Base-by-base conservation (phyloP, 2,888 invertebrate species). In the Himalopsyche anomala region DNA sequence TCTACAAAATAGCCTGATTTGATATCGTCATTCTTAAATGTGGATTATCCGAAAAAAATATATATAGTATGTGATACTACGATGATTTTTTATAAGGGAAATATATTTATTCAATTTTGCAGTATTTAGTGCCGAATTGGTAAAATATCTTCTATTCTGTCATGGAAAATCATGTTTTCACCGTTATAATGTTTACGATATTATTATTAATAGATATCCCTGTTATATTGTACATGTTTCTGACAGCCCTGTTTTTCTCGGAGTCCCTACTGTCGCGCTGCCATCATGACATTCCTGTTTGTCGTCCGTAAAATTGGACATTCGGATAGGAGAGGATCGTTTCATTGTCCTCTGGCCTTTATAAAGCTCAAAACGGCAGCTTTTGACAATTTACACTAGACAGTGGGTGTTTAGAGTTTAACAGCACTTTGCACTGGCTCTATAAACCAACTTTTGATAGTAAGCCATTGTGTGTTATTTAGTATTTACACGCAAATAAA, bases 231-330 rank as follows among this genome's bases (percentile, higher is more conserved):
- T 28, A 28, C 28, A 28, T 2, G 12, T 51, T 51, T 51, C 5
- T 74, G 74, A 74, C 74, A 74, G 36, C 74, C 74, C 74, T 74
- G 38, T 74, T 74, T 74, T 74, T 28, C 51, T 28, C 15, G 12
- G 28, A 69, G 74, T 74, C 38, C 4, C 74, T 74, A 38, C 38
- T 5, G 74, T 81, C 40, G 80, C 55, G 42, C 56, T n/a, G 45
- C 80, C 51, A 55, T 56, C 54, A 83, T 55, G 74, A 85, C 80
- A 87, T 88, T 88, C 83, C 82, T 84, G 85, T 85, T 84, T 85
- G 83, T 85, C 88, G 85, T 56, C 86, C 86, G 85, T 80, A 88
- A 86, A 88, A 88, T 88, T 83, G 81, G 85, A 86, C 86, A 86
- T 86, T 74, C 74, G 74, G 74, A 74, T 74, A 74, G 74, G 74